Base-by-base conservation (phyloP, 2,113 vertebrate species). In the Gymnobelideus leadbeateri region DNA sequence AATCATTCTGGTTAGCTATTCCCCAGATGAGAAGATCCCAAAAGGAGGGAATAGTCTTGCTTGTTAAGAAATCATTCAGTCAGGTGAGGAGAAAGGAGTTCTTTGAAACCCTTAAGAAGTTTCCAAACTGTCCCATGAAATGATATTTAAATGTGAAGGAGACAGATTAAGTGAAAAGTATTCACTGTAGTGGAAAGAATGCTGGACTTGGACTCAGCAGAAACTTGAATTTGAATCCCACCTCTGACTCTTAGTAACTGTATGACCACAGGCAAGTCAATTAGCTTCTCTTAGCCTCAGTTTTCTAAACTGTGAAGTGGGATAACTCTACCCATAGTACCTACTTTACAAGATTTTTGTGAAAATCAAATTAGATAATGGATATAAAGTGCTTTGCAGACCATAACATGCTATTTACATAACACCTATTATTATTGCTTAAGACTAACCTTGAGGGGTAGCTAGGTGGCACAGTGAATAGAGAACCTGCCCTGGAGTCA, bases 21-120 rank as follows among this genome's bases (percentile, higher is more conserved):
- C 94, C 52, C 57, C 52, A 43, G 24, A 91, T 50, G n/a, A 95
- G 61, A 95, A 96, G 77, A 89, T 25, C 89, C 84, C 91, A 92
- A 49, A 94, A 53, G 50, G n/a, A 94, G 19, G n/a, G n/a, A 91
- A 9, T 91, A 25, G 14, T 91, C 51, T 50, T 51, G 25, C 43
- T 43, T 94, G n/a, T 49, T 77, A 51, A 49, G 91, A 95, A 93
- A 43, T 54, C 23, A 93, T 93, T 52, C 3, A 95, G 55, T 84
- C 52, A 91, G 47, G 25, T 12, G 77, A 92, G 4, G 0, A 28
- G 23, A 43, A 94, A 94, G 23, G 23, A 89, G 49, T 89, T 95
- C 19, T 43, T 55, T 50, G 91, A 92, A 95, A 95, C 9, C 19
- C 11, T 77, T 51, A 93, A 50, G 37, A 89, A 93, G 10, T n/a